Evolutionary conservation across 2,797 vertebrate species (phyloP).

Genomic region (Melanotaenia maccullochi): DNA sequence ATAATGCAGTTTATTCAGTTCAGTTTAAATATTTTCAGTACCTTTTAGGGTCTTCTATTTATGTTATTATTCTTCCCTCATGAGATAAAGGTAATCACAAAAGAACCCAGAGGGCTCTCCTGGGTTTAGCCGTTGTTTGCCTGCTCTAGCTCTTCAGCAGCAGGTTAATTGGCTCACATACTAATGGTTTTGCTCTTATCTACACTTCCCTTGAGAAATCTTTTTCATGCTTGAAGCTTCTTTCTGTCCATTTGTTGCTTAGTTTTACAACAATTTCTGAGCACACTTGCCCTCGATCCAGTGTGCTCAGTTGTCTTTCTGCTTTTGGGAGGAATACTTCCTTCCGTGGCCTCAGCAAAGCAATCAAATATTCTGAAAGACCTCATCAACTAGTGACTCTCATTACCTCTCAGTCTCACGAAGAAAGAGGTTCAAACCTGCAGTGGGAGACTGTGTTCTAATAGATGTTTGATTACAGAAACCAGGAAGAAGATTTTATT

Average conservation of each 20-base stretch:
- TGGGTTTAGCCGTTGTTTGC: slow-evolving; percentile 40
- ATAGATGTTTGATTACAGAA: slow-evolving; percentile 4
- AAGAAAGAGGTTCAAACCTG: slow-evolving; percentile 21
- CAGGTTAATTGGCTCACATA: slow-evolving; percentile 64
- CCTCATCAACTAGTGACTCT: slow-evolving; percentile 13
- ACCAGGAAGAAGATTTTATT: slow-evolving; percentile 25
- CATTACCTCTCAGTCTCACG: slow-evolving; percentile 21
- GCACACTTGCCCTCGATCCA: neutral
- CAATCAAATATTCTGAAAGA: slow-evolving; percentile 21
- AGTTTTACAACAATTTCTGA: slow-evolving; percentile 24
- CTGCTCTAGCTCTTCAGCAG: slow-evolving; percentile 46
- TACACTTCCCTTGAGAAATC: slow-evolving; percentile 31
- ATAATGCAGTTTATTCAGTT: slow-evolving; percentile 25
- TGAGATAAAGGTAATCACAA: slow-evolving; percentile 50
- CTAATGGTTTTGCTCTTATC: slow-evolving; percentile 64
- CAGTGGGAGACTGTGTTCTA: slow-evolving; percentile 8
- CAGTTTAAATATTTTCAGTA: slow-evolving; percentile 23
- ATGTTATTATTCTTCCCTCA: slow-evolving; percentile 33
- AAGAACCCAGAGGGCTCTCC: slow-evolving; percentile 24
- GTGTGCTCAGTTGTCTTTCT: slow-evolving; percentile 25
- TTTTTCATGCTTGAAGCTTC: slow-evolving; percentile 42
- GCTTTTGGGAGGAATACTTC: slow-evolving; percentile 43
- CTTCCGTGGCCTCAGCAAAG: slow-evolving; percentile 44
- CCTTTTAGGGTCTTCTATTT: slow-evolving; percentile 18
- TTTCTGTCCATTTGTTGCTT: slow-evolving; percentile 47